These are phyloP conservation scores for Panthera leo DNA, from an alignment of 2,113 vertebrate genomes.

Conservation along the genomic window DNA sequence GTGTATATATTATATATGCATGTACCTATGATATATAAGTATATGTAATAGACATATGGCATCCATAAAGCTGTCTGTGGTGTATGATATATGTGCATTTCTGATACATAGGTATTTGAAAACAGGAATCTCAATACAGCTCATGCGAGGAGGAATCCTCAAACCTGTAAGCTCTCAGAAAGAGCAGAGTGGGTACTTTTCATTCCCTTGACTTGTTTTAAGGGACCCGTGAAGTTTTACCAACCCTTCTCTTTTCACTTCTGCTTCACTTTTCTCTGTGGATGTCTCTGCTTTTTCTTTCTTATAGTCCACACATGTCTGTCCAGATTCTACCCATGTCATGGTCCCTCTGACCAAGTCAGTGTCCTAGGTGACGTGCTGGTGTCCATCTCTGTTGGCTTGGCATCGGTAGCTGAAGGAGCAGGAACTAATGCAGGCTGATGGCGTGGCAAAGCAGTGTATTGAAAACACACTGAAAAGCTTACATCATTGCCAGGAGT, in stretches of 20 bases:
- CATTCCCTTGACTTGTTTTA: background rate
- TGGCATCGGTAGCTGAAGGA: background rate
- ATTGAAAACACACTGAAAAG: background rate
- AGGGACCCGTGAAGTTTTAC: background rate
- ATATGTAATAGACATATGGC: background rate
- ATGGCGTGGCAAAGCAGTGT: background rate
- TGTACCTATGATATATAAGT: background rate
- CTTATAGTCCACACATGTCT: too few relatives aligned
- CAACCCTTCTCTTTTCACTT: background rate
- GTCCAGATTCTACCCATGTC: rapidly evolving
- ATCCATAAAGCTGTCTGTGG: background rate
- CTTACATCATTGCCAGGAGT: background rate
- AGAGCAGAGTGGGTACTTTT: background rate
- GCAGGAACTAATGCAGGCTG: too few relatives aligned
- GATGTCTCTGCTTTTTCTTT: background rate
- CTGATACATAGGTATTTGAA: background rate
- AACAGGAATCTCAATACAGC: too few relatives aligned
- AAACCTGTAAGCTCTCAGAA: background rate
- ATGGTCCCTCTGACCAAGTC: rapidly evolving
- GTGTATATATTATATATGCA: background rate
- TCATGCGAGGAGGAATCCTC: background rate
- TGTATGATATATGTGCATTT: background rate
- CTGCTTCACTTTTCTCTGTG: background rate
- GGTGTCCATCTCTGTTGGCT: too few relatives aligned
- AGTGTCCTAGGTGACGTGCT: background rate